Percentiles rank a stretch among this genome's conserved stretches.
phyloP scores from a whole-genome alignment of 37 sponge, comb jelly and placozoan species.

The Mnemiopsis leidyi region DNA sequence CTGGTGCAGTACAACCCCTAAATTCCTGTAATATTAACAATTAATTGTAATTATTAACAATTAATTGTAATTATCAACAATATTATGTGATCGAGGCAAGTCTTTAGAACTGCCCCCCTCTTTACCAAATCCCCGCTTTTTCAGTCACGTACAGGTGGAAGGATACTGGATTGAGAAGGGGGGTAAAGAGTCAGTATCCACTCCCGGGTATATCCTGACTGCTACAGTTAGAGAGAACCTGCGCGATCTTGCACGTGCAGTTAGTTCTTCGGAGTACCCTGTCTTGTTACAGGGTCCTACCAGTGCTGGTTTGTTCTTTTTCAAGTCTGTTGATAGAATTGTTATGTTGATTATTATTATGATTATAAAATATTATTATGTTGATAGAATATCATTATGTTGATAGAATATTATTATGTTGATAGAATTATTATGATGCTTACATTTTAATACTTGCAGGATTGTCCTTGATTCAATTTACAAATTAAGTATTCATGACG shows the following conservation, averaged over 20 bases:
- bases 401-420: too few species aligned
- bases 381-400: background rate
- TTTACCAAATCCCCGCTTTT: too few species aligned
- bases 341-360: background rate
- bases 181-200: background rate
- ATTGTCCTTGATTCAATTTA: too few species aligned
- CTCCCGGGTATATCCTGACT: constrained; percentile 77
- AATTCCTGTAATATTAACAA: too few species aligned
- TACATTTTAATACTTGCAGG: too few species aligned
- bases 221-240: constrained; percentile 81
- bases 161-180: constrained; percentile 86
- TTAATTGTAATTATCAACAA: too few species aligned
- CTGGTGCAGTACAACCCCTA: constrained; percentile 40
- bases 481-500: too few species aligned
- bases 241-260: constrained; percentile 84
- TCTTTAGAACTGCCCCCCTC: too few species aligned
- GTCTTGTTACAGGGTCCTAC: constrained; percentile 95
- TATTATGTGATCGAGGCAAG: too few species aligned
- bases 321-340: background rate
- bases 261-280: constrained; percentile 78
- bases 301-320: constrained; percentile 69
- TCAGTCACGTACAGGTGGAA: constrained; percentile 70
- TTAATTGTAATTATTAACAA: too few species aligned
- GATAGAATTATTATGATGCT: too few species aligned
- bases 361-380: background rate